phyloP scores from a whole-genome alignment of 53 echinoderm and acorn worm genomes.

The Echinarachnius parma region DNA sequence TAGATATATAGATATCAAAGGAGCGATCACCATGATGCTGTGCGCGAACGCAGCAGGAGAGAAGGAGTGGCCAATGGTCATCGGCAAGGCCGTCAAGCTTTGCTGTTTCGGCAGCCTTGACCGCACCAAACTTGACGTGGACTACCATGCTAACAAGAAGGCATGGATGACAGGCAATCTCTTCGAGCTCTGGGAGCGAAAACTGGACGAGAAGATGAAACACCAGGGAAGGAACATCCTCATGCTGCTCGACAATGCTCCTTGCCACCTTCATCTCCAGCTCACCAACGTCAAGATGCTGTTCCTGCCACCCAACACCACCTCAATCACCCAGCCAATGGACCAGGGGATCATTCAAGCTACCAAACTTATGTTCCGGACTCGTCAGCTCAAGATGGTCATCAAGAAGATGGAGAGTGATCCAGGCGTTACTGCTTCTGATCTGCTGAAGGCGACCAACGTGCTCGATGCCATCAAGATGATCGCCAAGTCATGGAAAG shows the following conservation, averaged over 20 bases:
- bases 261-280: conserved; percentile 22
- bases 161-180: conserved; percentile 50
- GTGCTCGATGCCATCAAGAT: conserved; percentile 46
- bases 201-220: conserved; percentile 16
- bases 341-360: conserved; percentile 59
- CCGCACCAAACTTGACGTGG: conserved; percentile 5
- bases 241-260: conserved; percentile 26
- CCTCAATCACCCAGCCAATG: conserved; percentile 45
- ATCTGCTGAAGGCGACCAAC: conserved; percentile 21
- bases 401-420: conserved; percentile 18
- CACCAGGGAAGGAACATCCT: conserved; percentile 21
- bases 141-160: conserved; percentile 31
- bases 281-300: conserved; percentile 33
- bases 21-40: too few relatives aligned
- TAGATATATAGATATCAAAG: too few relatives aligned
- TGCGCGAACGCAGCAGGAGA: too few relatives aligned
- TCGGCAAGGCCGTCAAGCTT: conserved; percentile 32
- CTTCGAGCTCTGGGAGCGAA: conserved; percentile 17
- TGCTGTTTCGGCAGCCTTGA: conserved; percentile 41
- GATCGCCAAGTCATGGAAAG: conserved; percentile 41
- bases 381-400: conserved; percentile 19
- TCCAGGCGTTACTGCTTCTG: conserved; percentile 7
- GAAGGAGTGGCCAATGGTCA: conserved; percentile 30
- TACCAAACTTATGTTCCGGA: conserved; percentile 39
- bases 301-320: conserved; percentile 46